Evolutionary conservation across 1,140 invertebrate species (phyloP).

Genomic region (Thaumetopoea pityocampa): DNA sequence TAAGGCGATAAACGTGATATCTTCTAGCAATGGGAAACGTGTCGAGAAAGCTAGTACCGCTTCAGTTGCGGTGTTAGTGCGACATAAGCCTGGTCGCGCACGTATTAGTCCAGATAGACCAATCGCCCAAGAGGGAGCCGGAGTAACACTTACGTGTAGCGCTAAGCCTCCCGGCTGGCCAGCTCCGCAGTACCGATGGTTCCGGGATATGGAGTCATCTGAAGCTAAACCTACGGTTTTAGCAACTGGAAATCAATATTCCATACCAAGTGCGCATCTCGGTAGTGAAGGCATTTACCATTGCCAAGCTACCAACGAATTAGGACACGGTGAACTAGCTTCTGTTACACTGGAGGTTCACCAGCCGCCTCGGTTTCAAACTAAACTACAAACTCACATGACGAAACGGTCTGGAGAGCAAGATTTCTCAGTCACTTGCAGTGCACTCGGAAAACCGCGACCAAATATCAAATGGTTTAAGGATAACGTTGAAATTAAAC

Average conservation of each 20-base stretch:
- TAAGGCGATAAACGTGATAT: conserved; percentile 87
- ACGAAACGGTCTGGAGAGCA: conserved; percentile 87
- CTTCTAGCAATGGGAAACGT: conserved; percentile 81
- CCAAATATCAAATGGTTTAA: conserved; percentile 91
- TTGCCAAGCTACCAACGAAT: conserved; percentile 92
- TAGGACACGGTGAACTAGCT: conserved; percentile 89
- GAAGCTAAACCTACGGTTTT: conserved; percentile 79
- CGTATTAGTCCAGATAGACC: conserved; percentile 89
- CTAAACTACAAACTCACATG: conserved; percentile 89
- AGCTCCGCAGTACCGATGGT: conserved; percentile 91
- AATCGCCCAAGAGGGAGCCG: conserved; percentile 88
- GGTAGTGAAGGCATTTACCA: conserved; percentile 92
- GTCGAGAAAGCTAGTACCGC: conserved; percentile 84
- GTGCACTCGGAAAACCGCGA: conserved; percentile 90
- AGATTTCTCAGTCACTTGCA: conserved; percentile 88
- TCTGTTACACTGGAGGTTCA: conserved; percentile 90
- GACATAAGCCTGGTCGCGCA: conserved; percentile 92
- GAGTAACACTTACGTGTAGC: conserved; percentile 89
- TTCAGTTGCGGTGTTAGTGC: conserved; percentile 86
- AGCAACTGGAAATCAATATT: conserved; percentile 87
- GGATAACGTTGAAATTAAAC: conserved; percentile 86
- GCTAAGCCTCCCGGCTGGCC: conserved; percentile 93
- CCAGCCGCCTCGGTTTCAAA: conserved; percentile 89
- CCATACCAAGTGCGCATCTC: conserved; percentile 88
- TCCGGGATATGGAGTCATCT: conserved; percentile 81